Base-by-base conservation (phyloP, 2,888 invertebrate genomes). In the Pardosa pseudoannulata region DNA sequence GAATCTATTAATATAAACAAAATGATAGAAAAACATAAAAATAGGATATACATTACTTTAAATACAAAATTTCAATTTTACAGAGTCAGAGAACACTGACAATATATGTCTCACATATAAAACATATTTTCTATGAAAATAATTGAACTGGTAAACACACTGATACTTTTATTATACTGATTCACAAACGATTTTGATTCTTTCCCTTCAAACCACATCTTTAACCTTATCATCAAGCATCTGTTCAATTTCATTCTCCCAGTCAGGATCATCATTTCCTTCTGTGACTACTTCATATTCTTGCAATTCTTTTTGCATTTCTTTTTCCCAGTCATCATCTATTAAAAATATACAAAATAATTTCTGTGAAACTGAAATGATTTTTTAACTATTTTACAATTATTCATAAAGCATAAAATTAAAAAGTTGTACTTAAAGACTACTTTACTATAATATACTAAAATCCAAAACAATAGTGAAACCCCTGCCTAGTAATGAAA, bases 241-340 rank as follows among this genome's bases (percentile, higher is more conserved):
- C 89, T 95, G 94, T 89, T 95, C 94, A 90, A 95, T 94, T 90
- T 95, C 95, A 88, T 94, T 93, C 91, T 95, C 95, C 93, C 95
- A 94, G 89, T 94, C 94, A 9, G 90, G 90, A 87, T 92, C 92
- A 16, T 90, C 93, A 56, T 89, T 90, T 65, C 90, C 90, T 64
- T 81, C 89, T 68, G 92, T 92, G 64, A 98, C 96, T 90, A 98
- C 96, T 92, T 98, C 98, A 92, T 96, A 98, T 91, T 98, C 97
- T 92, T 97, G 96, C 90, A 98, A 94, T 93, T 98, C 98, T 72
- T 97, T 97, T 91, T 97, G 97, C 91, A 98, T 93, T 92, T 98
- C 98, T 91, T 96, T 96, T 93, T 98, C 98, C 97, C 97, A 87
- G 27, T 87, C 87, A 68, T 87, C 87, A 28, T 87, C 87, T 87